Conservation (phyloP, 2,113 vertebrate genomes). For the Passerina amoena region DNA sequence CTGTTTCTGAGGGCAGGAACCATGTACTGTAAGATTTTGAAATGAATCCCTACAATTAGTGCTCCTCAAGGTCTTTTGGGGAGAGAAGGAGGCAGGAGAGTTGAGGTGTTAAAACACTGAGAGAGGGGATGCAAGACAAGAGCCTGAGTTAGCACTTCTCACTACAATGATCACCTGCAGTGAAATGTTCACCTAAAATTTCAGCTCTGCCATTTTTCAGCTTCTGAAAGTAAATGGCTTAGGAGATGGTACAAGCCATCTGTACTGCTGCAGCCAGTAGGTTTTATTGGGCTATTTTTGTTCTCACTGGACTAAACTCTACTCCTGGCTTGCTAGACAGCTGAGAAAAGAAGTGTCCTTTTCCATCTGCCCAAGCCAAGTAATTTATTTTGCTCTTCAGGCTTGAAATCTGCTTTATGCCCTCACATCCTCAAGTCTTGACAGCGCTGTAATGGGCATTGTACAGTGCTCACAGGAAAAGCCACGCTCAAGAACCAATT, state of each 20-base stretch:
- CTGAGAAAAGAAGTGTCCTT: constrained; percentile 18
- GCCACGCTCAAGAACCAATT: not conserved
- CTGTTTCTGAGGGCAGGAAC: not conserved
- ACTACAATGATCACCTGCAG: not conserved
- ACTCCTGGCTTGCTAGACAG: constrained; percentile 16
- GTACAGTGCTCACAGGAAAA: not conserved
- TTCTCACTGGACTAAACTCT: constrained; percentile 14
- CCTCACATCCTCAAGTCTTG: not conserved
- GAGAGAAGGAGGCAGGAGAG: not conserved
- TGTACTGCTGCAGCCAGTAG: not conserved
- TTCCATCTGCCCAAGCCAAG: constrained; percentile 27
- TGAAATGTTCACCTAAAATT: constrained; percentile 25
- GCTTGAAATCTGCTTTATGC: constrained; percentile 13
- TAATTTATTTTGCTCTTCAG: constrained; percentile 41
- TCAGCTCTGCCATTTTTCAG: not conserved
- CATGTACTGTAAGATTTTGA: not conserved
- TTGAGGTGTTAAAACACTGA: not conserved
- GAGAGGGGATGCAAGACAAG: not conserved
- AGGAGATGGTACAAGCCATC: constrained; percentile 5
- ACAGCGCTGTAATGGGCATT: not conserved
- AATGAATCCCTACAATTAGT: not conserved
- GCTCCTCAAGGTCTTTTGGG: not conserved
- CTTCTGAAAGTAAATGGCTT: constrained; percentile 19
- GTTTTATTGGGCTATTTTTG: constrained; percentile 42
- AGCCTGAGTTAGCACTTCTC: not conserved